Conservation (phyloP, 1,140 invertebrate species). For the Scylla paramamosain region DNA sequence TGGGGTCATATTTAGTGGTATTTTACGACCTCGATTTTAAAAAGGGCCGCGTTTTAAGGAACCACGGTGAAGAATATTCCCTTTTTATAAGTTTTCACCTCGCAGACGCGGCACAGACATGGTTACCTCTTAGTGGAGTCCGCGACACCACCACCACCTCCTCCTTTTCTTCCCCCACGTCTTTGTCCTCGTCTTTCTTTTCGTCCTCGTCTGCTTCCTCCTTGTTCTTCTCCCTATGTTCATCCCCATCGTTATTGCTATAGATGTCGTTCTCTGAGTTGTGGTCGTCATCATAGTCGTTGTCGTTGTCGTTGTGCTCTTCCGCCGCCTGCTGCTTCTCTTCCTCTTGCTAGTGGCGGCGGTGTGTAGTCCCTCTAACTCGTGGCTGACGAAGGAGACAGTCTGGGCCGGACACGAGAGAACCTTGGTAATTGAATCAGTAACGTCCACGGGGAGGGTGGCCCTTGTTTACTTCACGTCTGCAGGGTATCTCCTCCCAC, state of each 20-base stretch:
- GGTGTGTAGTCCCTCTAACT: neutral
- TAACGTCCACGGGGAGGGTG: constrained; percentile 3
- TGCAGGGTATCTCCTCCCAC: constrained; percentile 31
- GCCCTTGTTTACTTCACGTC: constrained; percentile 52
- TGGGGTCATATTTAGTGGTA: neutral
- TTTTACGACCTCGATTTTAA: neutral
- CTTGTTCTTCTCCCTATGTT: neutral
- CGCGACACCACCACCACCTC: neutral
- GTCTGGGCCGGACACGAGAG: neutral
- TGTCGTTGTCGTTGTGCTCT: no score
- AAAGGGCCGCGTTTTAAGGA: neutral
- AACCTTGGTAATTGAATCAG: constrained; percentile 59
- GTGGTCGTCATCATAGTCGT: no score
- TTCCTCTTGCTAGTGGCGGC: neutral
- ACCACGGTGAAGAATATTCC: neutral
- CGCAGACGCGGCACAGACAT: neutral
- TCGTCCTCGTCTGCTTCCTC: neutral
- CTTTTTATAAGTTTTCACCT: constrained; percentile 1
- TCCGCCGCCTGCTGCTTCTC: no score
- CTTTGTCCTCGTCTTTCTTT: neutral
- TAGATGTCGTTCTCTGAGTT: no score
- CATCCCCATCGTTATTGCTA: no score
- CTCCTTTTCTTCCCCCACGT: neutral
- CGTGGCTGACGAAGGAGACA: constrained; percentile 42
- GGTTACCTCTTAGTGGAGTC: neutral